These are phyloP conservation scores for Chironomus tentans DNA, from an alignment of 2,888 invertebrate genomes.

Conservation along the genomic window DNA sequence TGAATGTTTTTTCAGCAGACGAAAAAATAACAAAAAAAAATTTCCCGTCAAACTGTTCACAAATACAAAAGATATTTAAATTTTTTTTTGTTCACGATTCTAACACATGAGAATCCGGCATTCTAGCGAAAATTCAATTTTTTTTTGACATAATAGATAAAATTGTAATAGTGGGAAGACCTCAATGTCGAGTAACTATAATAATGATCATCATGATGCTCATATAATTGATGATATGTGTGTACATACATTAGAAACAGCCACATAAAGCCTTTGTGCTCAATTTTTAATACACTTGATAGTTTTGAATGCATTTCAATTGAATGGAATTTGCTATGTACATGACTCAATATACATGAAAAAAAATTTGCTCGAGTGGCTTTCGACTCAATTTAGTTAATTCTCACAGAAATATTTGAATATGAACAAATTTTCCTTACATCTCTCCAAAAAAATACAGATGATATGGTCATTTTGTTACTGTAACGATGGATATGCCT, in stretches of 20 bases:
- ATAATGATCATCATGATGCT: not conserved
- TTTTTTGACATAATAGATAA: slow-evolving; percentile 6
- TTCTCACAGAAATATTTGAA: not conserved
- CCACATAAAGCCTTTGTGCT: not conserved
- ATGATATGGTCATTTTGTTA: not conserved
- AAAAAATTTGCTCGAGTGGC: not conserved
- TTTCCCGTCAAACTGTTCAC: too few relatives aligned
- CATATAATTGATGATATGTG: not conserved
- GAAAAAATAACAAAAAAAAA: too few relatives aligned
- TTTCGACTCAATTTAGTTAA: not conserved
- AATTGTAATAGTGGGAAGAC: slow-evolving; percentile 8
- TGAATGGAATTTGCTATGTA: slow-evolving; percentile 13
- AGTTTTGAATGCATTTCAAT: slow-evolving; percentile 24
- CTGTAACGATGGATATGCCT: too few relatives aligned
- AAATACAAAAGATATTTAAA: too few relatives aligned
- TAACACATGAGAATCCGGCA: not conserved
- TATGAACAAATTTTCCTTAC: not conserved
- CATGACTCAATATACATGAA: not conserved
- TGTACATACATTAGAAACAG: not conserved
- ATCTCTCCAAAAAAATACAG: not conserved
- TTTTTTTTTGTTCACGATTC: too few relatives aligned
- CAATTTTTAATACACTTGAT: slow-evolving; percentile 11
- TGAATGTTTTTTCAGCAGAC: too few relatives aligned
- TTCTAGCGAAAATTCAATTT: not conserved
- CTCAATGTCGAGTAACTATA: not conserved